Conservation (phyloP, 2,888 invertebrate species). For the Xylocampa areola region DNA sequence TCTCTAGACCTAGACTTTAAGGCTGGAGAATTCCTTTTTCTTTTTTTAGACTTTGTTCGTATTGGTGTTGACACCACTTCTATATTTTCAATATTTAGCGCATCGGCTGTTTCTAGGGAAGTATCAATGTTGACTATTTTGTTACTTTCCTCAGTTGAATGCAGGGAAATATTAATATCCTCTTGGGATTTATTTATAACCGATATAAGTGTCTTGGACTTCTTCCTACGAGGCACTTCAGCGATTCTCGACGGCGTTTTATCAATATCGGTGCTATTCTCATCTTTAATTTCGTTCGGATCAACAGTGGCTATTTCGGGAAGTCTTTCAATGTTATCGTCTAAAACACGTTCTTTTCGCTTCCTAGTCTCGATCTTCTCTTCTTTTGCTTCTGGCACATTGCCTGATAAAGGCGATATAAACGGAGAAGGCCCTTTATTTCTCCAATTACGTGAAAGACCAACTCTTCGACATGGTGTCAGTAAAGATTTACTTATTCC, state of each 20-base stretch:
- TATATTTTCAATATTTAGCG: constrained; percentile 3
- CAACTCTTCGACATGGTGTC: constrained; percentile 88
- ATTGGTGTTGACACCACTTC: constrained; percentile 54
- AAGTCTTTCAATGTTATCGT: constrained; percentile 49
- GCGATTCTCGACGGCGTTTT: constrained; percentile 71
- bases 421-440: constrained; percentile 80
- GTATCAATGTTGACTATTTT: constrained; percentile 21
- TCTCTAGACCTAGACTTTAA: constrained; percentile 20
- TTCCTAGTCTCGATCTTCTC: constrained; percentile 67
- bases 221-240: constrained; percentile 70
- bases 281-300: constrained; percentile 22
- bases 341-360: constrained; percentile 63
- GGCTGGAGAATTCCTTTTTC: constrained; percentile 47
- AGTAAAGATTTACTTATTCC: constrained; percentile 87
- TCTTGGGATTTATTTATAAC: constrained; percentile 55
- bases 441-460: constrained; percentile 85
- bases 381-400: constrained; percentile 50
- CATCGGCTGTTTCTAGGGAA: constrained; percentile 1
- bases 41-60: constrained; percentile 60
- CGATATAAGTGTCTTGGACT: constrained; percentile 69
- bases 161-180: constrained; percentile 20
- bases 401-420: constrained; percentile 75
- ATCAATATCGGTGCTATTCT: constrained; percentile 35
- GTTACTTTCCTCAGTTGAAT: constrained; percentile 9
- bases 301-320: constrained; percentile 16